Conservation (phyloP, 2,888 invertebrate species). For the Branchipolynoe longqiensis region DNA sequence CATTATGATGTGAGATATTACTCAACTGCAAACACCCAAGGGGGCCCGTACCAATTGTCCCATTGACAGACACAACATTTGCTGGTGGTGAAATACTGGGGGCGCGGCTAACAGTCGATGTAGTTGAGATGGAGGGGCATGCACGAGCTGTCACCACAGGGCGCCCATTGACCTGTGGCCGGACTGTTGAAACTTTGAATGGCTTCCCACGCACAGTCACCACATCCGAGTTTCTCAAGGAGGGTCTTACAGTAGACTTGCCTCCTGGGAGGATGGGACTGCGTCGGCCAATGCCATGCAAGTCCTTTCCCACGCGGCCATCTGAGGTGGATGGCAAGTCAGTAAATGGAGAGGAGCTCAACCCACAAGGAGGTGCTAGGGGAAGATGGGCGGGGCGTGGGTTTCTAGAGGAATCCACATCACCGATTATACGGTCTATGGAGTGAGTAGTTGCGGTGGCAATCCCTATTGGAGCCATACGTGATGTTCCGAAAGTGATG, state of each 20-base stretch:
- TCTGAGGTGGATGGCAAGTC: neutral
- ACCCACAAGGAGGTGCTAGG: neutral
- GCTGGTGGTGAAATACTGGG: neutral
- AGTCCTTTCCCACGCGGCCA: neutral
- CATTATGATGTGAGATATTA: neutral
- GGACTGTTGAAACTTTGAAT: conserved; percentile 52
- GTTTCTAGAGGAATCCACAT: neutral
- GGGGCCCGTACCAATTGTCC: conserved; percentile 16
- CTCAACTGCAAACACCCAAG: conserved; percentile 12
- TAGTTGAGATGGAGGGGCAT: neutral
- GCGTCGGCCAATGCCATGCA: neutral
- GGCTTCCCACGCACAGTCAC: conserved; percentile 44
- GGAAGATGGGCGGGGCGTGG: conserved; percentile 4
- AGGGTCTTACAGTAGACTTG: neutral
- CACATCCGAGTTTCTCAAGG: conserved; percentile 10
- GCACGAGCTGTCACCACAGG: conserved; percentile 26
- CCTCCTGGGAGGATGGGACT: conserved; percentile 34
- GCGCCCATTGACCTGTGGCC: conserved; percentile 56
- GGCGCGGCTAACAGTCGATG: neutral
- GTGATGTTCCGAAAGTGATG: conserved; percentile 10
- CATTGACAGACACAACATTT: neutral
- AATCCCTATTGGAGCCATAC: conserved; percentile 22
- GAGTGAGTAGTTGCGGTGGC: conserved; percentile 37
- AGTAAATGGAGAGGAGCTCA: neutral
- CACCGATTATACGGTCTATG: neutral